These are phyloP conservation scores for Rissa tridactyla DNA, from an alignment of 2,113 vertebrate genomes.

Conservation along the genomic window DNA sequence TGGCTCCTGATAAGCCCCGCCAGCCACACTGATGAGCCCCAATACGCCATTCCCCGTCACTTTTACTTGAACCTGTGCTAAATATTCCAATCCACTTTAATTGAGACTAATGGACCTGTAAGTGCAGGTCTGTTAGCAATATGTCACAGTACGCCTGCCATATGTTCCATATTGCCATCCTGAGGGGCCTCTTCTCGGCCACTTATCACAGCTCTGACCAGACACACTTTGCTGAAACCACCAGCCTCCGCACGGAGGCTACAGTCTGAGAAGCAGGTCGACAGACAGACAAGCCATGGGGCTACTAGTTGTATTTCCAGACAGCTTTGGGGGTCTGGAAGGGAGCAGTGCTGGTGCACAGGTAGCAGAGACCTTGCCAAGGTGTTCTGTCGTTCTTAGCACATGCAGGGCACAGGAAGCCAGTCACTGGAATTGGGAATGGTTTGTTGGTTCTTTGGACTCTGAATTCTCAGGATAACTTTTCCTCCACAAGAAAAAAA, in stretches of 20 bases:
- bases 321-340: neutral
- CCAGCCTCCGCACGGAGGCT: neutral
- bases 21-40: neutral
- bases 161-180: constrained; percentile 8
- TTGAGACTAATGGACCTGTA: constrained; percentile 33
- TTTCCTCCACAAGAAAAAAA: neutral
- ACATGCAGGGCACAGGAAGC: neutral
- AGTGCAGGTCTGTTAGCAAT: constrained; percentile 22
- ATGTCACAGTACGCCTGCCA: neutral
- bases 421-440: neutral
- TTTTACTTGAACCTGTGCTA: neutral
- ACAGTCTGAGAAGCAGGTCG: neutral
- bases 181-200: neutral
- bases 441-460: neutral
- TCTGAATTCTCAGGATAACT: neutral
- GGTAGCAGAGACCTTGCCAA: neutral
- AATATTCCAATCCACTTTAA: neutral
- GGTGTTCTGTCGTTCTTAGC: neutral
- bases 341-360: neutral
- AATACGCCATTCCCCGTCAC: neutral
- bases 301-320: neutral
- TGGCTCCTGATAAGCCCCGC: neutral
- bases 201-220: neutral
- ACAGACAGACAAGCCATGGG: neutral
- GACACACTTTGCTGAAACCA: neutral